phyloP scores from a whole-genome alignment of 2,113 vertebrate genomes.

The Diadophis punctatus region DNA sequence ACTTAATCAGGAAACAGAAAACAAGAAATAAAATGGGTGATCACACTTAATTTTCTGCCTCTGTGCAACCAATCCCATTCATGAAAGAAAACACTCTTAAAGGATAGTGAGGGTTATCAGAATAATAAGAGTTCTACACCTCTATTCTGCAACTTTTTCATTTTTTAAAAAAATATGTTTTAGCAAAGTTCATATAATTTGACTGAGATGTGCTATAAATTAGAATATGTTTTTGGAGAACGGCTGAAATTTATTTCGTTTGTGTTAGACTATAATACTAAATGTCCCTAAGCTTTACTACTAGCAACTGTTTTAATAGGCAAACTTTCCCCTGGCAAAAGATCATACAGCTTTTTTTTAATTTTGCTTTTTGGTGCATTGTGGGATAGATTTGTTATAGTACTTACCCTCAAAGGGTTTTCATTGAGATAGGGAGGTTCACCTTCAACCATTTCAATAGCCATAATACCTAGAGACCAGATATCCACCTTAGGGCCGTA shows the following conservation, averaged over 20 bases:
- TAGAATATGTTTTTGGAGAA: neutral
- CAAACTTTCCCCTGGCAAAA: neutral
- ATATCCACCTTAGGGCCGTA: constrained; percentile 98
- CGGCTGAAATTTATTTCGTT: neutral
- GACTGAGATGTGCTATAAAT: neutral
- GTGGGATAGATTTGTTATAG: neutral
- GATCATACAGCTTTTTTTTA: neutral
- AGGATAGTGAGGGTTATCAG: neutral
- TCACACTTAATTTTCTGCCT: neutral
- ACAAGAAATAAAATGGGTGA: neutral
- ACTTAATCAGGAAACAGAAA: neutral
- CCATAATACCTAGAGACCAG: constrained; percentile 98
- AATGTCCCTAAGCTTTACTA: neutral
- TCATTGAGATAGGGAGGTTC: constrained; percentile 98
- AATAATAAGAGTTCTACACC: neutral
- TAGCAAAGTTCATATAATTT: neutral
- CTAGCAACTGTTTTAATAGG: neutral
- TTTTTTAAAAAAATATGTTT: neutral
- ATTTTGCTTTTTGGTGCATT: neutral
- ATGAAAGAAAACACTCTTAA: neutral
- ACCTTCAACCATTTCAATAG: constrained; percentile 98
- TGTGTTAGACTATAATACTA: neutral
- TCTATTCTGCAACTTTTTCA: neutral
- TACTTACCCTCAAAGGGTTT: constrained; percentile 91
- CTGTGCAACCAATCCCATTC: neutral